These are phyloP conservation scores for Acanthopleura granulata DNA, from an alignment of 2,888 invertebrate genomes.

Conservation along the genomic window DNA sequence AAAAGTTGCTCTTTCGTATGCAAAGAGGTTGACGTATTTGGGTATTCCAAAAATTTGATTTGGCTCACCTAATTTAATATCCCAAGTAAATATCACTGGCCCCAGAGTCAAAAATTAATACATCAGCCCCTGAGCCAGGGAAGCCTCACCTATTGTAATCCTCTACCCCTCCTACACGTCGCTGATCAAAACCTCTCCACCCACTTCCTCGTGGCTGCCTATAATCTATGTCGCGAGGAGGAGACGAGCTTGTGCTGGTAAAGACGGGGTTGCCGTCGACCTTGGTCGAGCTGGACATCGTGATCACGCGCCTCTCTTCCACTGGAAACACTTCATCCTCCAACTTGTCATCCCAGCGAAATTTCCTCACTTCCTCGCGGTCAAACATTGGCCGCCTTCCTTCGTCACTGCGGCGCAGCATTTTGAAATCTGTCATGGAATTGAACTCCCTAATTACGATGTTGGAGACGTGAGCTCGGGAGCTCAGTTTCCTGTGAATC, in stretches of 20 bases:
- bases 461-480: not conserved
- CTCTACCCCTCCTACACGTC: no score
- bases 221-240: no score
- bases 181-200: not conserved
- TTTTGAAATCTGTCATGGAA: slow-evolving; percentile 36
- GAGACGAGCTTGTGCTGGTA: not conserved
- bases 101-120: no score
- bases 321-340: slow-evolving; percentile 38
- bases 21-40: no score
- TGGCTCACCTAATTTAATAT: no score
- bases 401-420: slow-evolving; percentile 51
- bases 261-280: not conserved
- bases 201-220: no score
- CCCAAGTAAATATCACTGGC: no score
- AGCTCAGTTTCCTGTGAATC: slow-evolving; percentile 42
- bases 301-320: not conserved
- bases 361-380: slow-evolving; percentile 54
- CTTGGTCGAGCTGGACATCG: not conserved
- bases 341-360: slow-evolving; percentile 49
- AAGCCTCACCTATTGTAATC: no score
- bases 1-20: no score
- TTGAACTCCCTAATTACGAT: slow-evolving; percentile 7
- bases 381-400: slow-evolving; percentile 54
- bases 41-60: no score
- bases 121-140: no score